Percentiles rank a stretch among this genome's conserved stretches.
These are phyloP conservation scores for human (Homo sapiens) DNA, from an alignment of 2,113 vertebrate genomes.

Conservation along the genomic window GRCh38 chr16:64144001-64144500, in stretches of 20 bases:
- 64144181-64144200: not conserved
- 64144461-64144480: not conserved
- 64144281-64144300: not conserved
- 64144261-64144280: not conserved
- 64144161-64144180: not conserved
- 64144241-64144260: not conserved
- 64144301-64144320: not conserved
- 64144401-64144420: not conserved
- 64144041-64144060: not conserved
- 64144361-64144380: not conserved
- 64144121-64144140: not conserved
- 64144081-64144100: not conserved
- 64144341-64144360: not conserved
- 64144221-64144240: not conserved
- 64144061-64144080: not conserved
- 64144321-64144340: not conserved
- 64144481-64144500: not conserved
- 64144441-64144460: not conserved
- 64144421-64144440: not conserved
- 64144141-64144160: not conserved
- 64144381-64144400: not conserved
- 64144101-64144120: not conserved
- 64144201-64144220: not conserved
- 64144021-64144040: not conserved
- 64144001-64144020: not conserved